Base-by-base conservation (phyloP, 2,113 vertebrate species). In the Vidua macroura region DNA sequence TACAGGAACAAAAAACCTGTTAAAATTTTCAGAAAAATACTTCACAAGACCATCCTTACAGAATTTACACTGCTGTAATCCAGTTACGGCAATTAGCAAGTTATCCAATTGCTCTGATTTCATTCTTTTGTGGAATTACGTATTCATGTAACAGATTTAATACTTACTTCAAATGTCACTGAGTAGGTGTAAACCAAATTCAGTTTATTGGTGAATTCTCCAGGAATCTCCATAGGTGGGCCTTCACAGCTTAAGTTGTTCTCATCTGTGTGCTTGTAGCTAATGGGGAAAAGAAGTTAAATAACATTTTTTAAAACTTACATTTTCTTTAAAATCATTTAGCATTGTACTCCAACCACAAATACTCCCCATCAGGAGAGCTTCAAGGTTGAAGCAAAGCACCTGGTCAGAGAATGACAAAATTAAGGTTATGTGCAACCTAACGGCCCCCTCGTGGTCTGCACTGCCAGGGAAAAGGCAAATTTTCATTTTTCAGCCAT, bases 151-250 rank as follows among this genome's bases (percentile, higher is more conserved):
- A 60, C 9, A 62, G 33, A 83, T 44, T 73, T 21, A 55, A 86
- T 62, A 96, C 98, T 97, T 97, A 98, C 98, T 94, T 98, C 95
- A 98, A 99, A 99, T 43, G 86, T 96, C 80, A 99, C 98, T 11
- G 98, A 98, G 82, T 99, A 99, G 73, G 98, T 98, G 92, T 99
- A 99, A 78, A 97, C 90, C 76, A 99, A 59, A 27, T 98, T 97
- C 48, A 99, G 53, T 46, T 98, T 98, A 56, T 27, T 95, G 13
- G 78, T 96, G 86, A 98, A 97, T 8, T 98, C 96, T 69, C 85
- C 98, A 78, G 98, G 97, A 52, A 99, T 98, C 83, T 99, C 98
- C 98, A 99, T 98, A 14, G 98, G 98, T 31, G 39, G 62, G 19
- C 96, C 97, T 15, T 98, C 97, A 97, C 99, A 99, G 22, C 30